Percentiles rank a stretch among this genome's conserved stretches.
Conservation (phyloP, 2,113 vertebrate genomes). For the Isichthys henryi region DNA sequence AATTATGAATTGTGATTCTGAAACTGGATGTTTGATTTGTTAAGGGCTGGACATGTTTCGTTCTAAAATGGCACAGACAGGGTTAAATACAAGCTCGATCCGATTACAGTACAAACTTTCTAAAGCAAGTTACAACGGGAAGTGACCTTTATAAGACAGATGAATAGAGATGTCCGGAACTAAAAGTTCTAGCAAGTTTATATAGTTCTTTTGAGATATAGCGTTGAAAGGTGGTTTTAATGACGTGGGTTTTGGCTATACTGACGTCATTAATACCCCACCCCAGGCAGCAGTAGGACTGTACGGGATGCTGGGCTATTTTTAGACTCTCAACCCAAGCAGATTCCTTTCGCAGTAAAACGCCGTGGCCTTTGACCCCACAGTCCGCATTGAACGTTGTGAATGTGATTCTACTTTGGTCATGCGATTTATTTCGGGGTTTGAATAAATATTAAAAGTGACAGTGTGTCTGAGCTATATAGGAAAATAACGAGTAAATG, state of each 20-base stretch:
- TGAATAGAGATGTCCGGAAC: background rate
- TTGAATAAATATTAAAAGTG: background rate
- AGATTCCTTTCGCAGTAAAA: slow-evolving; percentile 10
- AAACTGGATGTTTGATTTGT: background rate
- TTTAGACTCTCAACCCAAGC: slow-evolving; percentile 5
- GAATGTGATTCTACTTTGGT: background rate
- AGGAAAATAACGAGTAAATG: background rate
- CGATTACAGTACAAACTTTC: background rate
- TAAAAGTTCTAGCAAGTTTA: background rate
- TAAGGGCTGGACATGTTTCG: background rate
- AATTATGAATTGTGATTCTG: background rate
- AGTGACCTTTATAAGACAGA: background rate
- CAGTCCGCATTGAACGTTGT: background rate
- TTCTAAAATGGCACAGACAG: background rate
- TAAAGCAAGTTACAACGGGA: background rate
- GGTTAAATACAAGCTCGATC: background rate
- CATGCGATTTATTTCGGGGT: background rate
- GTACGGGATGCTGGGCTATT: background rate
- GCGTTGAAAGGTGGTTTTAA: background rate
- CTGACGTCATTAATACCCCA: background rate
- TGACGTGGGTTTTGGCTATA: background rate
- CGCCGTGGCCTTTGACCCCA: background rate
- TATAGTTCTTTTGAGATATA: background rate
- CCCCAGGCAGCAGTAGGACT: background rate
- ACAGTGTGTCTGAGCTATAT: background rate